A percentile compares a stretch with the other conserved stretches of the same genome.
phyloP scores from a whole-genome alignment of 2,888 invertebrate species.

The Trachelus tabidus region DNA sequence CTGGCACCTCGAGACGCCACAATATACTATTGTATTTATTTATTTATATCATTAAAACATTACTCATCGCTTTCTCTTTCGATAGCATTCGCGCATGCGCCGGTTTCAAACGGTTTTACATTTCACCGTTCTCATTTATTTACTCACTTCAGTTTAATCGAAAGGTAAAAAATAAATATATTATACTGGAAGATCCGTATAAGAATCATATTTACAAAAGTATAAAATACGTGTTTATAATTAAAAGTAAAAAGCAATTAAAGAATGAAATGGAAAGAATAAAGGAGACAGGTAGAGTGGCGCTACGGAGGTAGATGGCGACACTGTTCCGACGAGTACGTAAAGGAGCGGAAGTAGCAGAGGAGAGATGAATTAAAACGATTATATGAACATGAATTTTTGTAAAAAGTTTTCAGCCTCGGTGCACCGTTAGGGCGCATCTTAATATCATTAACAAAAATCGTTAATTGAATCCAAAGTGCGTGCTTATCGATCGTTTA shows the following conservation, averaged over 20 bases:
- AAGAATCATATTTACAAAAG: conserved; percentile 57
- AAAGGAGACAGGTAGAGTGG: conserved; percentile 15
- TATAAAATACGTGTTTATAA: conserved; percentile 36
- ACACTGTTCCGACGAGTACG: not conserved
- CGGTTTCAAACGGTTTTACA: not conserved
- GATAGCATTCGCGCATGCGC: not conserved
- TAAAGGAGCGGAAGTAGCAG: not conserved
- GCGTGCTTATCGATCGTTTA: not conserved
- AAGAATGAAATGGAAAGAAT: conserved; percentile 26
- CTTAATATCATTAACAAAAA: not conserved
- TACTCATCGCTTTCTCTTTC: not conserved
- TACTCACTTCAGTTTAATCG: conserved; percentile 1
- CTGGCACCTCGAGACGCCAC: not conserved
- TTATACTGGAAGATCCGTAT: conserved; percentile 55
- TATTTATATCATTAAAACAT: not conserved
- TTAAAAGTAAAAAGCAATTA: not conserved
- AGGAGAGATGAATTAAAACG: not conserved
- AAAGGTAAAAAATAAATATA: conserved; percentile 57
- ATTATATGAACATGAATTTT: not conserved
- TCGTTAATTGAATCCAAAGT: not conserved
- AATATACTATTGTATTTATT: not conserved
- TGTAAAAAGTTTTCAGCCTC: not conserved
- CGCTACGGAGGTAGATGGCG: not conserved
- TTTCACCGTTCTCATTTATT: not conserved
- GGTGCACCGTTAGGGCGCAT: not conserved